Evolutionary conservation across 2,797 vertebrate genomes (phyloP).

Genomic region (Holocentrus rufus): DNA sequence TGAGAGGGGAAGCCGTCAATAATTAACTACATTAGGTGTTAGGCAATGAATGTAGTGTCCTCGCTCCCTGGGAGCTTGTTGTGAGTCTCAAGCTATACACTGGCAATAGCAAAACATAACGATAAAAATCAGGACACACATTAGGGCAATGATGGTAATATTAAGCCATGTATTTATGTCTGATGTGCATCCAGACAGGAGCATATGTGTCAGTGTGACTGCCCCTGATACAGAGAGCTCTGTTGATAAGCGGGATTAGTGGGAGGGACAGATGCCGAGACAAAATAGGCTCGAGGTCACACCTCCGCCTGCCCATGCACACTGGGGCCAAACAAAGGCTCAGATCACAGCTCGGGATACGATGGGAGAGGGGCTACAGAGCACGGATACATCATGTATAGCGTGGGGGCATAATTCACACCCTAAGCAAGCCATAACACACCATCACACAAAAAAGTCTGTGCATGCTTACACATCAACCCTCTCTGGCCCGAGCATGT

Average conservation of each 20-base stretch:
- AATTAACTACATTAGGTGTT: conserved; percentile 52
- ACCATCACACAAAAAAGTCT: conserved; percentile 16
- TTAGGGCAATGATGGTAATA: conserved; percentile 20
- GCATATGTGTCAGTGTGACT: conserved; percentile 74
- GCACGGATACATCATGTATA: conserved; percentile 15
- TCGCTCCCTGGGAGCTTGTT: conserved; percentile 2
- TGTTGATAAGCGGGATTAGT: conserved; percentile 82
- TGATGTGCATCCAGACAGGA: conserved; percentile 59
- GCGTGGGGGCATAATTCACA: conserved; percentile 20
- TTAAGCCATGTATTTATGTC: conserved; percentile 42
- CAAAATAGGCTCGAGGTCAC: conserved; percentile 81
- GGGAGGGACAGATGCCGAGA: conserved; percentile 81
- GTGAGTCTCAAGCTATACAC: conserved; percentile 31
- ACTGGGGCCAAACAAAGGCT: conserved; percentile 73
- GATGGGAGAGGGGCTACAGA: conserved; percentile 39
- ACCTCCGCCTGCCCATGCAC: conserved; percentile 73
- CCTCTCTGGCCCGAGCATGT: conserved; percentile 22
- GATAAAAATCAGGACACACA: neutral
- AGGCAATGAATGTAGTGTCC: conserved; percentile 9
- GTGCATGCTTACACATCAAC: conserved; percentile 27
- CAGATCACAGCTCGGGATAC: conserved; percentile 36
- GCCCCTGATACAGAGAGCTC: conserved; percentile 71
- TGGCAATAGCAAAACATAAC: neutral
- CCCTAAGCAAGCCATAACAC: conserved; percentile 27
- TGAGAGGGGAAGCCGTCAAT: conserved; percentile 41